Evolutionary conservation across 2,113 vertebrate species (phyloP).

Genomic region (Sceloporus tristichus): DNA sequence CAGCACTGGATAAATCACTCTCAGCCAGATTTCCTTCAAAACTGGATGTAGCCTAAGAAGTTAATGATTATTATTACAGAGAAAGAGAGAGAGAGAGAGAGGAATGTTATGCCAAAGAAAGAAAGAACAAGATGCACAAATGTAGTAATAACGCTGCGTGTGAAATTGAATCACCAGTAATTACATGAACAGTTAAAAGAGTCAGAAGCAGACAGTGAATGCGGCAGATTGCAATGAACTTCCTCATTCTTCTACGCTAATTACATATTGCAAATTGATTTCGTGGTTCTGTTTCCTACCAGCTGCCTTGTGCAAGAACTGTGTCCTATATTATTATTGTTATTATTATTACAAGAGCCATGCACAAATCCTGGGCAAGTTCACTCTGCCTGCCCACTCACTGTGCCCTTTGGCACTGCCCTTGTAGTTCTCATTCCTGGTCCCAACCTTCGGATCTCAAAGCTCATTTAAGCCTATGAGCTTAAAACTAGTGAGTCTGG

Average conservation of each 20-base stretch:
- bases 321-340: not conserved
- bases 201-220: not conserved
- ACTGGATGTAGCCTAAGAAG: not conserved
- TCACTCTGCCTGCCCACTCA: not conserved
- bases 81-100: too few species aligned
- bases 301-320: not conserved
- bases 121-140: not conserved
- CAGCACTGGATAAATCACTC: not conserved
- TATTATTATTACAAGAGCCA: not conserved
- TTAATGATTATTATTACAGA: not conserved
- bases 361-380: not conserved
- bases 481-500: too few species aligned
- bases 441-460: not conserved
- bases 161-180: not conserved
- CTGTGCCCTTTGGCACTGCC: not conserved
- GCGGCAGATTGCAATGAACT: not conserved
- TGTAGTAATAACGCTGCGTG: not conserved
- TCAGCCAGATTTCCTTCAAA: not conserved
- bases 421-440: not conserved
- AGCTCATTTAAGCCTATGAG: too few species aligned
- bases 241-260: constrained; percentile 6
- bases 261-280: not conserved
- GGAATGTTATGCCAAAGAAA: not conserved
- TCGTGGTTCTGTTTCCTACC: not conserved
- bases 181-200: not conserved